Evolutionary conservation across 2,797 vertebrate species (phyloP).

Genomic region (Arctocebus calabarensis): DNA sequence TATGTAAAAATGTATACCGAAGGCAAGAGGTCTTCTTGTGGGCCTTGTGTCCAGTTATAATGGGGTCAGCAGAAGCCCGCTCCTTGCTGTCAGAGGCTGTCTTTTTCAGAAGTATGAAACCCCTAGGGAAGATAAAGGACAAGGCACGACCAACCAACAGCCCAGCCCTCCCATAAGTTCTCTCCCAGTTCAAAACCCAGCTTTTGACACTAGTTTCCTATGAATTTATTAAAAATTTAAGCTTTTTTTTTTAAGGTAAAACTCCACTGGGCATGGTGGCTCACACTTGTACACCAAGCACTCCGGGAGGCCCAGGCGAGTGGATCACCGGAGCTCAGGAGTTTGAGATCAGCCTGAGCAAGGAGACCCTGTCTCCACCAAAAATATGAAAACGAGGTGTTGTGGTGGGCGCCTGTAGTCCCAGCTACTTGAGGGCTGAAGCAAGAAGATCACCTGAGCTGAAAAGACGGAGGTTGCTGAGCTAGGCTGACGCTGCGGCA

Average conservation of each 20-base stretch:
- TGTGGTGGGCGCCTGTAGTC: no score
- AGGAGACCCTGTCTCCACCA: no score
- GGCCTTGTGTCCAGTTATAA: background rate
- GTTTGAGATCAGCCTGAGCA: no score
- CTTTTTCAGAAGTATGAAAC: background rate
- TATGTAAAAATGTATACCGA: background rate
- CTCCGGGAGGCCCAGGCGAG: no score
- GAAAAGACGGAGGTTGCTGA: no score
- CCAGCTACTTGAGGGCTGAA: no score
- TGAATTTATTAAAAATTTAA: background rate
- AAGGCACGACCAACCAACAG: background rate
- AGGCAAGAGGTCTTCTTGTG: background rate
- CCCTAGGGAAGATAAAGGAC: background rate
- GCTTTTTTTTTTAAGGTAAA: background rate
- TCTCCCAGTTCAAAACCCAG: background rate
- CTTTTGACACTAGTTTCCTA: background rate
- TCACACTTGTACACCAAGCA: no score
- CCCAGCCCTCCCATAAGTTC: background rate
- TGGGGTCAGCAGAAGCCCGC: background rate
- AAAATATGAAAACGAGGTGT: no score
- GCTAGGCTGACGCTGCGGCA: no score
- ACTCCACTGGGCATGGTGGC: no score
- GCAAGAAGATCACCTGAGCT: no score
- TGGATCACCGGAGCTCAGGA: no score
- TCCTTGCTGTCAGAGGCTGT: background rate